A percentile compares a stretch with the other conserved stretches of the same genome.
phyloP scores from a whole-genome alignment of 2,113 vertebrate genomes.

The Turdus rufiventris region DNA sequence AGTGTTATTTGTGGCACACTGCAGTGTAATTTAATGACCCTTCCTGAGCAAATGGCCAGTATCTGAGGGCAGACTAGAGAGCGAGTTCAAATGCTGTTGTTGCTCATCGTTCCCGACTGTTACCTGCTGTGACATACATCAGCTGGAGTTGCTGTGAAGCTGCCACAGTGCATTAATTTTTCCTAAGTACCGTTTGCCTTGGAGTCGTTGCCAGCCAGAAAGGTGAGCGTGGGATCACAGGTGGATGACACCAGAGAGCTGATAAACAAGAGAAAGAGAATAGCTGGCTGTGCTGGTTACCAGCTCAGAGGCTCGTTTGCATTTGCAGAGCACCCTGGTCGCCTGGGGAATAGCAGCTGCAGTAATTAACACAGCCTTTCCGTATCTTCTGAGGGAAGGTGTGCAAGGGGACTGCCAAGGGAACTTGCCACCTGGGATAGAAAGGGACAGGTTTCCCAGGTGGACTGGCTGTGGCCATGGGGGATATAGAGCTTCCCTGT shows the following conservation, averaged over 20 bases:
- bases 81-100: not conserved
- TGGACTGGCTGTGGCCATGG: not conserved
- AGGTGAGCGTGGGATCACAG: not conserved
- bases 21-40: not conserved
- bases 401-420: not conserved
- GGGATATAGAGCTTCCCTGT: not conserved
- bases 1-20: not conserved
- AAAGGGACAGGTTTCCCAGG: not conserved
- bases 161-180: not conserved
- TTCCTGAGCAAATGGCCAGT: not conserved
- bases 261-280: not conserved
- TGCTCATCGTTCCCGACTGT: not conserved
- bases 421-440: not conserved
- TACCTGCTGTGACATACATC: not conserved
- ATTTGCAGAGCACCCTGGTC: not conserved
- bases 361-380: conserved; percentile 5
- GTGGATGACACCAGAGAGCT: conserved; percentile 1
- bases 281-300: not conserved
- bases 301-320: not conserved
- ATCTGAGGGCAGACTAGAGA: not conserved
- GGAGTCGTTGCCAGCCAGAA: not conserved
- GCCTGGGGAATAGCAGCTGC: not conserved
- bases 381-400: not conserved
- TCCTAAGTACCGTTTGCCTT: not conserved
- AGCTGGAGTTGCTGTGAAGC: not conserved